Percentiles rank a stretch among this genome's conserved stretches.
These are phyloP conservation scores for Semnornis frantzii DNA, from an alignment of 2,113 vertebrate species.

Conservation along the genomic window DNA sequence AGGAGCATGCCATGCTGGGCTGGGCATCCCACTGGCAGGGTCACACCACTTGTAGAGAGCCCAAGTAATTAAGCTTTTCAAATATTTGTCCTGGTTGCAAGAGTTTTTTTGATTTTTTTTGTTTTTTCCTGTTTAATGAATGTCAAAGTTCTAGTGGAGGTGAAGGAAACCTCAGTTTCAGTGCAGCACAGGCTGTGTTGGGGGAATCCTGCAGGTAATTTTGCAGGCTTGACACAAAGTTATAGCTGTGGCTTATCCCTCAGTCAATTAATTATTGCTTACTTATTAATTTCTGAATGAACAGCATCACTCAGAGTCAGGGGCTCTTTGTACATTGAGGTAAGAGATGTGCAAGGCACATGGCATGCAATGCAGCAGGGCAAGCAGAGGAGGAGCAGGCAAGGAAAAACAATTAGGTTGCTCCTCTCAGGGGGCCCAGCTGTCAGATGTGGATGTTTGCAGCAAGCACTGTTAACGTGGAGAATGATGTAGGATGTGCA, in stretches of 20 bases:
- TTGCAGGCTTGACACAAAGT: not conserved
- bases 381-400: not conserved
- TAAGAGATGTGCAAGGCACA: not conserved
- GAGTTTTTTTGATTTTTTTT: not conserved
- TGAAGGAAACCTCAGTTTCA: not conserved
- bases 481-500: not conserved
- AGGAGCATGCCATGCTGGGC: not conserved
- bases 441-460: rapidly evolving
- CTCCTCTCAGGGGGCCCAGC: not conserved
- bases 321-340: not conserved
- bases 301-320: not conserved
- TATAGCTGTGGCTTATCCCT: not conserved
- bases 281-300: not conserved
- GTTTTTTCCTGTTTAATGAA: not conserved
- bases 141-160: not conserved
- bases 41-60: not conserved
- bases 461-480: not conserved
- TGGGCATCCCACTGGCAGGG: rapidly evolving
- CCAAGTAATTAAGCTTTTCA: not conserved
- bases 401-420: not conserved
- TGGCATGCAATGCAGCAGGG: not conserved
- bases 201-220: not conserved
- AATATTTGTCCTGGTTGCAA: not conserved
- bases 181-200: rapidly evolving
- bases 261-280: not conserved